Evolutionary conservation across 2,113 vertebrate species (phyloP), one percentile per base, ranked within the genome.

Genomic region (Tinamus guttatus): DNA sequence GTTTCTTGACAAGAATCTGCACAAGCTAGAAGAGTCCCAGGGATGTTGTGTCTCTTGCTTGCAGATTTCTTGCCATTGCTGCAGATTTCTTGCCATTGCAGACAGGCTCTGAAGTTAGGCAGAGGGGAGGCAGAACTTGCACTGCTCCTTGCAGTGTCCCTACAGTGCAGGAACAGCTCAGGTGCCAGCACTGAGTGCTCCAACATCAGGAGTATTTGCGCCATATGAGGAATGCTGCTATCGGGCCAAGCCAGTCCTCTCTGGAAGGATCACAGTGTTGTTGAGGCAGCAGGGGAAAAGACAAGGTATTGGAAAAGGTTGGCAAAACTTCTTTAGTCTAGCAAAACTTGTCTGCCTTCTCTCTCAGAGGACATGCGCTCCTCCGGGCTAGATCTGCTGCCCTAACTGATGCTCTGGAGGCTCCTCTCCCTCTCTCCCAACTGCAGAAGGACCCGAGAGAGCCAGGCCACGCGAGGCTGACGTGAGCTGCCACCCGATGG

Each of bases 81-180:
- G 75, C 38, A 21, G 41, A 41, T 22, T 56, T 43, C 2, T 56
- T 73, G 32, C 34, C 2, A 0, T 28, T 41, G 67, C 52, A 81
- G 75, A n/a, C 38, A 0, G 17, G 74, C 38, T 47, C 41, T 76
- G 71, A 67, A 83, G 63, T 27, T 21, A n/a, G 49, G 11, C 3
- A 0, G 10, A 34, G 1, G 2, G 21, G 41, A 30, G 6, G 68
- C 16, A 56, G 30, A 2, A 11, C 24, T 64, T n/a, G 5, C n/a
- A 0, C 12, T 2, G 52, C 52, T 56, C 52, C 52, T 30, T 28
- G 52, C 52, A 56, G 16, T 56, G 52, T 30, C 28, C 52, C 15
- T 30, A 17, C 52, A 56, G 27, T 9, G 15, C 24, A 56, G 40
- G 45, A 3, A 6, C 15, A 51, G 58, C 51, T 30, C 3, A 3